These are phyloP conservation scores for Lophotis ruficrista DNA, from an alignment of 2,113 vertebrate species.

Conservation along the genomic window DNA sequence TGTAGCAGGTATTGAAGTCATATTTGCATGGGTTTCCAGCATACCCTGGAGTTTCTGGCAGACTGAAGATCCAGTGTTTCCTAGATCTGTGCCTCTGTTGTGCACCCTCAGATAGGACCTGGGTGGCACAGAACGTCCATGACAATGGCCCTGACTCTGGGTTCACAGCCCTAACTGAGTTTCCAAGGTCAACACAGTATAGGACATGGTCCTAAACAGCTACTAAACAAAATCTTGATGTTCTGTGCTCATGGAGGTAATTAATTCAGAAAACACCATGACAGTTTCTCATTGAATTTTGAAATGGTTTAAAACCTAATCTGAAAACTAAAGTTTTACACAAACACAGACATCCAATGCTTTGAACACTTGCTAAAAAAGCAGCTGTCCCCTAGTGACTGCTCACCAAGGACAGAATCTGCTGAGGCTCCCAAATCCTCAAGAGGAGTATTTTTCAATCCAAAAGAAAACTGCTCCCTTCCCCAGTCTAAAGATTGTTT, in stretches of 20 bases:
- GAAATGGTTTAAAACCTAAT: not conserved
- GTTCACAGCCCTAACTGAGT: not conserved
- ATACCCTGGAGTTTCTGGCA: not conserved
- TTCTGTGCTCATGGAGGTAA: not conserved
- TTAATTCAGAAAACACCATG: not conserved
- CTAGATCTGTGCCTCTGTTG: not conserved
- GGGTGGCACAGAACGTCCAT: not conserved
- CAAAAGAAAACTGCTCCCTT: not conserved
- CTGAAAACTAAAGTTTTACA: not conserved
- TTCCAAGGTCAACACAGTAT: not conserved
- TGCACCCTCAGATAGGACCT: not conserved
- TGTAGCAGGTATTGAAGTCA: not conserved
- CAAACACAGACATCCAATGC: not conserved
- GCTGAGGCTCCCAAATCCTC: not conserved
- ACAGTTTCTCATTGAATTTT: not conserved
- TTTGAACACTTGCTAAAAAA: not conserved
- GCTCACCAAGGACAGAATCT: not conserved
- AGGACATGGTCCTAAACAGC: not conserved
- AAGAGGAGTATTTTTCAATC: not conserved
- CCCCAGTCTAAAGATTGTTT: not conserved
- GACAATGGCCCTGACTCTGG: fast-evolving
- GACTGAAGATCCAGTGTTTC: not conserved
- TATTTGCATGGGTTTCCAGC: not conserved
- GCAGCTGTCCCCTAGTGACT: not conserved
- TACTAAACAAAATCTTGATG: not conserved